Evolutionary conservation across 2,113 vertebrate species (phyloP).

Genomic region (Pseudolaguvia tuberculata): DNA sequence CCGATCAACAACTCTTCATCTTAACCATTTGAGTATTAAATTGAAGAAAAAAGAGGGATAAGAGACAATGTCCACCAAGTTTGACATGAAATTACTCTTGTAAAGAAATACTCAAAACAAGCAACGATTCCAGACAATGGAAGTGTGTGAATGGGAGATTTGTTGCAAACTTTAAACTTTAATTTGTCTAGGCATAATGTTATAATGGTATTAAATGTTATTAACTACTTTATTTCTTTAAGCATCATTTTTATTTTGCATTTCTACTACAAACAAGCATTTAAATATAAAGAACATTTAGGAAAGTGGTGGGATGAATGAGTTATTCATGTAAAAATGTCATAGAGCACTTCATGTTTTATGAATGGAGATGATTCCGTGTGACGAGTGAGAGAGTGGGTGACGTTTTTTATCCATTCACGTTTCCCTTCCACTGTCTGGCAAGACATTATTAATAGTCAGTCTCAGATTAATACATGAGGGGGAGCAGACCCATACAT

Average conservation of each 20-base stretch:
- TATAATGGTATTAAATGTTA: neutral
- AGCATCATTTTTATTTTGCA: neutral
- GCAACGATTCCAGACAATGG: neutral
- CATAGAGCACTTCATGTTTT: constrained; percentile 10
- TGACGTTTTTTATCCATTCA: constrained; percentile 39
- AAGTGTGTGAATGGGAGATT: neutral
- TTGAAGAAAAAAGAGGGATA: constrained; percentile 11
- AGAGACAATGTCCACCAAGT: neutral
- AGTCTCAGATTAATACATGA: constrained; percentile 23
- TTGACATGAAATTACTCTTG: constrained; percentile 24
- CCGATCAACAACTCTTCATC: too few species aligned
- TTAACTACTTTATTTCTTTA: neutral
- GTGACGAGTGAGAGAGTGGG: constrained; percentile 21
- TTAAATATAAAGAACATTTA: neutral
- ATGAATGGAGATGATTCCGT: constrained; percentile 33
- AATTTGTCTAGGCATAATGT: neutral
- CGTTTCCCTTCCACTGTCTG: constrained; percentile 34
- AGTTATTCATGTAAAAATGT: constrained; percentile 16
- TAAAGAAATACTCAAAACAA: constrained; percentile 25
- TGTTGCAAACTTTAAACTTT: neutral
- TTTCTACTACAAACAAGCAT: constrained; percentile 22
- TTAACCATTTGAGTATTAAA: constrained; percentile 8
- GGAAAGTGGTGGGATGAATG: constrained; percentile 15
- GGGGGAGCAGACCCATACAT: constrained; percentile 21
- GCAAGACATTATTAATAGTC: constrained; percentile 35